Percentiles rank a stretch among this genome's conserved stretches.
These are phyloP conservation scores for Olivierus martensii DNA, from an alignment of 1,140 invertebrate species.

Conservation along the genomic window DNA sequence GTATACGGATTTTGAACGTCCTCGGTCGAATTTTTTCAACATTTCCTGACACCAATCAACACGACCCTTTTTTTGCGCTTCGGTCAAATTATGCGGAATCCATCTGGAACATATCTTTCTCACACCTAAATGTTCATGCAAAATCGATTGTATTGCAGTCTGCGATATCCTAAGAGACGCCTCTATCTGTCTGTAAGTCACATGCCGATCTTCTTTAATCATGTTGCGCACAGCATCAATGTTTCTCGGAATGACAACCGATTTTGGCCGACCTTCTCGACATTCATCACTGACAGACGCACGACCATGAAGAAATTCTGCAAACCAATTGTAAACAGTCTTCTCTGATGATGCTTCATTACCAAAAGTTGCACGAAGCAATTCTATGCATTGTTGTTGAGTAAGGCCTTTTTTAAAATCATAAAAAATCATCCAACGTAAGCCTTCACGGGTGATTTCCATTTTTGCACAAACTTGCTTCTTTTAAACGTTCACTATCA, in stretches of 20 bases:
- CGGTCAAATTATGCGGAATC: too few species aligned
- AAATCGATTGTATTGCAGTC: slow-evolving; percentile 21
- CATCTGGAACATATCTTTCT: slow-evolving; percentile 24
- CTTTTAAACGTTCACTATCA: too few species aligned
- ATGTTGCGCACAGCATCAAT: slow-evolving; percentile 19
- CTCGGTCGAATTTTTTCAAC: slow-evolving; percentile 11
- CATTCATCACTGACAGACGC: slow-evolving; percentile 12
- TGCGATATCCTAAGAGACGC: slow-evolving; percentile 12
- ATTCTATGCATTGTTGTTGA: too few species aligned
- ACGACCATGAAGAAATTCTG: background rate
- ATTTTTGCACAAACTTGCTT: too few species aligned
- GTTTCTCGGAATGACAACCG: slow-evolving; percentile 19
- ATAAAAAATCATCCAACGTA: too few species aligned
- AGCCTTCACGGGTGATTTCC: too few species aligned
- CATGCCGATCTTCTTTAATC: slow-evolving; percentile 23
- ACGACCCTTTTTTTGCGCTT: too few species aligned
- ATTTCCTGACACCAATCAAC: too few species aligned
- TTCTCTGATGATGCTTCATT: too few species aligned
- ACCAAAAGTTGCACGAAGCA: too few species aligned
- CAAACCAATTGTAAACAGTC: too few species aligned
- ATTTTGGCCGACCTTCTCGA: slow-evolving; percentile 21
- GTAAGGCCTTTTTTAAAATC: too few species aligned
- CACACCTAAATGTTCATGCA: slow-evolving; percentile 20
- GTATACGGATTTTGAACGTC: slow-evolving; percentile 14
- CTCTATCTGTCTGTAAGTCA: slow-evolving; percentile 16